A percentile compares a stretch with the other conserved stretches of the same genome.
These are phyloP conservation scores for Phalera bucephala DNA, from an alignment of 2,888 invertebrate species.

Conservation along the genomic window DNA sequence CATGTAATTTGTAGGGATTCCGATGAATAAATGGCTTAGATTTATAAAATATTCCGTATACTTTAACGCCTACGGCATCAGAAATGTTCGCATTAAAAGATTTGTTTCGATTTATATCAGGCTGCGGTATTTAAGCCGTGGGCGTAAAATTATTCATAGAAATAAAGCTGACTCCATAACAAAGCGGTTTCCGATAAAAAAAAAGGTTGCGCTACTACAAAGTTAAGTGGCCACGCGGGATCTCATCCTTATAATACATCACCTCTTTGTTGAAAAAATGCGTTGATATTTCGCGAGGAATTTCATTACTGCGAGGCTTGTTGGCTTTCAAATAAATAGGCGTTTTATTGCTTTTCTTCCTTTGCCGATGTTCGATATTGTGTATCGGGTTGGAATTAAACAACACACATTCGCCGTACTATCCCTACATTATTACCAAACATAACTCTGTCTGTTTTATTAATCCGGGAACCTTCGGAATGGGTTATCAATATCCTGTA, in stretches of 20 bases:
- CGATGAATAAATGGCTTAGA: slow-evolving; percentile 62
- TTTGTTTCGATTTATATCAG: slow-evolving; percentile 1
- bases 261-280: slow-evolving; percentile 74
- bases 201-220: slow-evolving; percentile 14
- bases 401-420: slow-evolving; percentile 33
- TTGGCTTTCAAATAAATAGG: slow-evolving; percentile 78
- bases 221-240: slow-evolving; percentile 29
- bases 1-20: slow-evolving; percentile 74
- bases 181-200: slow-evolving; percentile 14
- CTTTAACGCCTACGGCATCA: slow-evolving; percentile 6
- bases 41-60: slow-evolving; percentile 45
- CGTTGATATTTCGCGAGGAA: slow-evolving; percentile 77
- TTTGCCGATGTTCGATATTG: slow-evolving; percentile 58
- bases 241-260: slow-evolving; percentile 59
- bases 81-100: slow-evolving; percentile 1
- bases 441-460: slow-evolving; percentile 4
- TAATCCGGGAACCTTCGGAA: neutral
- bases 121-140: neutral
- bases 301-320: slow-evolving; percentile 74
- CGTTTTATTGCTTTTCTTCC: slow-evolving; percentile 76
- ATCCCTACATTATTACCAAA: slow-evolving; percentile 21
- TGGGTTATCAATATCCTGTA: neutral
- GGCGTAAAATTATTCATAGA: slow-evolving; percentile 2
- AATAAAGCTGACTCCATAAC: slow-evolving; percentile 4
- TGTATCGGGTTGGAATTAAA: slow-evolving; percentile 60